Conservation (phyloP, 2,113 vertebrate species). For the Glaucomys volans region DNA sequence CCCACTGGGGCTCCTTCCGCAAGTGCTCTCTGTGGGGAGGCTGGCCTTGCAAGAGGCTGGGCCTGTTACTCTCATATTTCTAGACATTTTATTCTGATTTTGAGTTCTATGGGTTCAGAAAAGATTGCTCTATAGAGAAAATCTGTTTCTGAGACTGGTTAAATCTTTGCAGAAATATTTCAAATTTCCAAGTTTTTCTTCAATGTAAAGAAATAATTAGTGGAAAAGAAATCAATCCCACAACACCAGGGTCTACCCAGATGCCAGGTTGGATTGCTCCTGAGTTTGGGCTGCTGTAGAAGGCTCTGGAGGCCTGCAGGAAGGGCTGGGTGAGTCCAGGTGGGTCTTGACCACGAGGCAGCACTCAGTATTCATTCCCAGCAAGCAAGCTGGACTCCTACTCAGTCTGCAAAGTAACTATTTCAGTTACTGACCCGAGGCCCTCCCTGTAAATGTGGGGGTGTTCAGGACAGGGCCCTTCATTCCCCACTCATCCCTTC, state of each 20-base stretch:
- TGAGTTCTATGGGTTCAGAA: not conserved
- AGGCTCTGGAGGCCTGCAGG: not conserved
- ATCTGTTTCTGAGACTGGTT: constrained; percentile 11
- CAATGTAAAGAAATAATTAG: constrained; percentile 57
- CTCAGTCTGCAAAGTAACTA: not conserved
- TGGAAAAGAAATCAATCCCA: constrained; percentile 62
- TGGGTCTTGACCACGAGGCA: not conserved
- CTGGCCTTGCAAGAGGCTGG: not conserved
- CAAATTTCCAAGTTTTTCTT: constrained; percentile 41
- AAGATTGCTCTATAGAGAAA: not conserved
- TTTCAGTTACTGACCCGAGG: not conserved
- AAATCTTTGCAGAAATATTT: constrained; percentile 50
- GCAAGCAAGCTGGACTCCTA: not conserved
- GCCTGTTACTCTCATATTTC: not conserved
- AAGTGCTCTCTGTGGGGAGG: no score
- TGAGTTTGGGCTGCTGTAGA: not conserved
- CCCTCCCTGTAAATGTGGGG: not conserved
- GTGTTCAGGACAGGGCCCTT: not conserved
- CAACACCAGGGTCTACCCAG: constrained; percentile 55
- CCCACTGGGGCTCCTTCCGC: no score
- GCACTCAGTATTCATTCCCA: not conserved
- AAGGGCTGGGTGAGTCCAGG: not conserved
- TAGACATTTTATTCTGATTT: not conserved
- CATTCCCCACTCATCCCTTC: not conserved
- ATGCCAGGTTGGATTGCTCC: not conserved